phyloP scores from a whole-genome alignment of 2,113 vertebrate species.

The Oncorhynchus nerka region DNA sequence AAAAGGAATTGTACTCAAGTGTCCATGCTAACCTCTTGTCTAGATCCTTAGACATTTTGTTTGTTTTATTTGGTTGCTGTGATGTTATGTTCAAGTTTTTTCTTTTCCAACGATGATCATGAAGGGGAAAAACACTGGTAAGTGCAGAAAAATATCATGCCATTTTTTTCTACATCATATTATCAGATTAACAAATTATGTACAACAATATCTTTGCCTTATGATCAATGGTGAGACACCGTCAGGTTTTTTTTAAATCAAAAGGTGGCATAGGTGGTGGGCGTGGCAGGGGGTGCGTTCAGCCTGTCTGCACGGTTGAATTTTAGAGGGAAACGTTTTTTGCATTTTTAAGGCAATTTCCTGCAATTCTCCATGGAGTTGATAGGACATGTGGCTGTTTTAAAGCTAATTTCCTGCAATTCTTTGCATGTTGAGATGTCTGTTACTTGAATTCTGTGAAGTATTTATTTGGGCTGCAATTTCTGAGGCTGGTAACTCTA shows the following conservation, averaged over 20 bases:
- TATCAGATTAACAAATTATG: background rate
- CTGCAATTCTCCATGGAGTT: too few species aligned
- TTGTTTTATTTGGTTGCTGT: conserved; percentile 61
- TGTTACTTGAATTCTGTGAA: too few species aligned
- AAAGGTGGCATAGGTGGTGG: too few species aligned
- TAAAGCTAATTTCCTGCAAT: too few species aligned
- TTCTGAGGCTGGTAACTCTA: too few species aligned
- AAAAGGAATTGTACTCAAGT: conserved; percentile 46
- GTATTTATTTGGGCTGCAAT: too few species aligned
- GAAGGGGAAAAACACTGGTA: conserved; percentile 68
- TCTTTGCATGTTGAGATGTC: too few species aligned
- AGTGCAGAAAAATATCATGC: conserved; percentile 47
- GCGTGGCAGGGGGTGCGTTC: too few species aligned
- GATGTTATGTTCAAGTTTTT: conserved; percentile 66
- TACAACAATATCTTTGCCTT: background rate
- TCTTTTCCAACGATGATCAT: conserved; percentile 73
- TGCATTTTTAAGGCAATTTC: too few species aligned
- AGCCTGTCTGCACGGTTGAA: too few species aligned
- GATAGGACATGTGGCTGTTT: too few species aligned
- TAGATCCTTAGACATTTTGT: conserved; percentile 15
- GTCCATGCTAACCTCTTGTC: conserved; percentile 39
- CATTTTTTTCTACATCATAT: background rate
- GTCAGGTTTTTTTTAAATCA: background rate
- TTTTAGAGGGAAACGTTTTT: too few species aligned
- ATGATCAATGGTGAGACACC: background rate